These are phyloP conservation scores for Standfussiana lucernea DNA, from an alignment of 2,888 invertebrate genomes.

Conservation along the genomic window DNA sequence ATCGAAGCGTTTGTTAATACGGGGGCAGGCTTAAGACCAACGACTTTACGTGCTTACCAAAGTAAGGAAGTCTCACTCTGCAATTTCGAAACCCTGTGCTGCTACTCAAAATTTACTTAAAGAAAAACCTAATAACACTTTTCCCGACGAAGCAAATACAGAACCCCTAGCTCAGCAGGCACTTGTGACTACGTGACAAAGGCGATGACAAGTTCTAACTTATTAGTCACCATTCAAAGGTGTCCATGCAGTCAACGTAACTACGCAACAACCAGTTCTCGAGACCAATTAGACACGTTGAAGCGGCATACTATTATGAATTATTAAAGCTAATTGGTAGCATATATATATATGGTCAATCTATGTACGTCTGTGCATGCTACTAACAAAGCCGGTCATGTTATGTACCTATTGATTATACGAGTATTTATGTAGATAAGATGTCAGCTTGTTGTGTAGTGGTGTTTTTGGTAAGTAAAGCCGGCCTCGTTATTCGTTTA, in stretches of 20 bases:
- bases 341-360: background rate
- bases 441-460: background rate
- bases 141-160: no score
- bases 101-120: no score
- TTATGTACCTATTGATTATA: slow-evolving; percentile 9
- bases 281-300: slow-evolving; percentile 32
- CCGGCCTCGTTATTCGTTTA: background rate
- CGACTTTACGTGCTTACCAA: no score
- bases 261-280: background rate
- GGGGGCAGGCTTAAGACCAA: no score
- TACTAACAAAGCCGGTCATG: background rate
- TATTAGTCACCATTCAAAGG: background rate
- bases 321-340: slow-evolving; percentile 36
- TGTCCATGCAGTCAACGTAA: background rate
- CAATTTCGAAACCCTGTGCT: no score
- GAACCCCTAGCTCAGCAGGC: no score
- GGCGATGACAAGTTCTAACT: no score
- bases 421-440: slow-evolving; percentile 9
- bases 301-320: slow-evolving; percentile 22
- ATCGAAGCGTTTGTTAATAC: no score
- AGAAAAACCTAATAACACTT: no score
- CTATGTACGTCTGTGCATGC: background rate
- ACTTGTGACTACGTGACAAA: no score
- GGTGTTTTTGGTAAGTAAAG: background rate
- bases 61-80: no score